Conservation (phyloP, 2,888 invertebrate species). For the Apotomis capreana region DNA sequence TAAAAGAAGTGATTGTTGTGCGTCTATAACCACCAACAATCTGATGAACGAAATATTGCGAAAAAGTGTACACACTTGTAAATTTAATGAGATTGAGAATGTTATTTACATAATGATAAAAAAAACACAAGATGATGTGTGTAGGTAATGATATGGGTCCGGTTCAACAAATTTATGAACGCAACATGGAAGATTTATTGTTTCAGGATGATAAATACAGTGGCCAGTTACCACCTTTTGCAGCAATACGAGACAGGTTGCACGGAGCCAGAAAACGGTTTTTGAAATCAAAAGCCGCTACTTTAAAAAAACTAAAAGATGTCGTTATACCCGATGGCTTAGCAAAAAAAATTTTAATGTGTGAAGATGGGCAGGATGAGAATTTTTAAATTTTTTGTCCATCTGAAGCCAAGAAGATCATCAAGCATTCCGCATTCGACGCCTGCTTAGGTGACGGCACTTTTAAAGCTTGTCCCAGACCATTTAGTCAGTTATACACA, state of each 20-base stretch:
- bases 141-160: background rate
- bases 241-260: background rate
- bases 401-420: no score
- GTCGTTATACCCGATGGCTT: no score
- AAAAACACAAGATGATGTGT: background rate
- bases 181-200: conserved; percentile 5
- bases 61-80: conserved; percentile 2
- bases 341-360: no score
- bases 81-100: background rate
- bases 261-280: background rate
- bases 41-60: background rate
- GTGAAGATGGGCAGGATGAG: no score
- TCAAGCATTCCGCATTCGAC: conserved; percentile 4
- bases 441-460: conserved; percentile 1
- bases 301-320: background rate
- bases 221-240: background rate
- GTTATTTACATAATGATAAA: background rate
- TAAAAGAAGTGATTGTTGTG: conserved; percentile 9
- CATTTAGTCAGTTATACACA: conserved; percentile 9
- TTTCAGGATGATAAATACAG: conserved; percentile 1
- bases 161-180: conserved; percentile 4
- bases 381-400: no score
- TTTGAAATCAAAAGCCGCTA: conserved; percentile 9
- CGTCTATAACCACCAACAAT: conserved; percentile 1
- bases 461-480: conserved; percentile 13